A percentile compares a stretch with the other conserved stretches of the same genome.
Conservation (phyloP, 2,888 invertebrate genomes). For the Baronia brevicornis region DNA sequence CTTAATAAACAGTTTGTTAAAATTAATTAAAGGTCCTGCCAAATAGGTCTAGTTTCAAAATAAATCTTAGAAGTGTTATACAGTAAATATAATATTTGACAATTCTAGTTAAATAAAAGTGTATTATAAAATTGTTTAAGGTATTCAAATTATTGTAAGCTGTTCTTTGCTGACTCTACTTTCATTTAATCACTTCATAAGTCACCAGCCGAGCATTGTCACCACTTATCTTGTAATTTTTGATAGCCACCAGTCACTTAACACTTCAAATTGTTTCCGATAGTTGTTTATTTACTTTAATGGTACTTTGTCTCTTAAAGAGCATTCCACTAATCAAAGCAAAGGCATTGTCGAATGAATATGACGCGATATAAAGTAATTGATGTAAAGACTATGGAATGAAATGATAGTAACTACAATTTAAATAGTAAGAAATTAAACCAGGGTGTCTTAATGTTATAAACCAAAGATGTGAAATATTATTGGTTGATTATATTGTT, state of each 20-base stretch:
- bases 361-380: constrained; percentile 64
- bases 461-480: no score
- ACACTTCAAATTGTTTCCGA: constrained; percentile 68
- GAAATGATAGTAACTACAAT: no score
- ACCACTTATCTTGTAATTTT: constrained; percentile 68
- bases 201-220: constrained; percentile 63
- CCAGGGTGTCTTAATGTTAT: no score
- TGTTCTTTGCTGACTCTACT: constrained; percentile 37
- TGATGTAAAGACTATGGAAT: constrained; percentile 35
- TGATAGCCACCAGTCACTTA: constrained; percentile 72
- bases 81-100: no score
- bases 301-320: constrained; percentile 56
- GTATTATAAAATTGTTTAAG: no score
- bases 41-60: no score
- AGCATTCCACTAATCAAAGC: constrained; percentile 68
- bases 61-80: no score
- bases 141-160: background rate
- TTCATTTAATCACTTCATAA: constrained; percentile 68
- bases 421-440: no score
- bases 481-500: no score
- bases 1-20: no score
- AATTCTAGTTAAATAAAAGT: no score
- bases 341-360: constrained; percentile 69
- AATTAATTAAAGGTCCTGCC: no score
- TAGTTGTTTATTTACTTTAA: constrained; percentile 69